Evolutionary conservation across 2,113 vertebrate species (phyloP), one percentile per base, ranked within the genome.

Genomic region (Paraplagusia blochii): DNA sequence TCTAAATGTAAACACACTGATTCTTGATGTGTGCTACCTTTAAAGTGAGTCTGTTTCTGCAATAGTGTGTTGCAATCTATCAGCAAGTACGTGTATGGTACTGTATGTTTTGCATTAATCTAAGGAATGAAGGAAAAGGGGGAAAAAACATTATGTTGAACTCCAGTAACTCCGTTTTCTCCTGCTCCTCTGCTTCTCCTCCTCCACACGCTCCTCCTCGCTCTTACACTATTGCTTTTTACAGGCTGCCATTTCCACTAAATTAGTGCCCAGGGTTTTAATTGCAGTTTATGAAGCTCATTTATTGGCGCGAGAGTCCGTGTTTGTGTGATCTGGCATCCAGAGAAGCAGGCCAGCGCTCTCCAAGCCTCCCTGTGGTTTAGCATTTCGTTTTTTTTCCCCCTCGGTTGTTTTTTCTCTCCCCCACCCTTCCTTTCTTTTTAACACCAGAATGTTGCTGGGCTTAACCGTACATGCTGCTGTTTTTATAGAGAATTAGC

Each of bases 191-290:
- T 53, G 38, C 44, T 52, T 62, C 63, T 65, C 47, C 62, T 58
- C 66, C 53, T 63, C 63, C n/a, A 14, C 16, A 3, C 6, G n/a
- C 43, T 8, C 43, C 44, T 17, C 38, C 48, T 56, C 65, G 70
- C 71, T 70, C 66, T 63, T 53, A 78, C 66, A 64, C 74, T 55
- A 42, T 67, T 69, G 5, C 47, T 69, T 81, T 88, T 91, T 85
- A 88, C 83, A 84, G 77, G 72, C 82, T 84, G 74, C 81, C 77
- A 88, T 90, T 90, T 92, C 87, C 90, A 87, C 87, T 81, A 89
- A 90, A 91, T 91, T 90, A 92, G 88, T 87, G 87, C 88, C 85
- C 85, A 88, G 82, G 88, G 90, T 90, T 90, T 91, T 92, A 91
- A 91, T 91, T 89, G 89, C 81, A 86, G 78, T 92, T 91, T 91